Conservation (phyloP, 2,113 vertebrate species). For the Turdus rufiventris region DNA sequence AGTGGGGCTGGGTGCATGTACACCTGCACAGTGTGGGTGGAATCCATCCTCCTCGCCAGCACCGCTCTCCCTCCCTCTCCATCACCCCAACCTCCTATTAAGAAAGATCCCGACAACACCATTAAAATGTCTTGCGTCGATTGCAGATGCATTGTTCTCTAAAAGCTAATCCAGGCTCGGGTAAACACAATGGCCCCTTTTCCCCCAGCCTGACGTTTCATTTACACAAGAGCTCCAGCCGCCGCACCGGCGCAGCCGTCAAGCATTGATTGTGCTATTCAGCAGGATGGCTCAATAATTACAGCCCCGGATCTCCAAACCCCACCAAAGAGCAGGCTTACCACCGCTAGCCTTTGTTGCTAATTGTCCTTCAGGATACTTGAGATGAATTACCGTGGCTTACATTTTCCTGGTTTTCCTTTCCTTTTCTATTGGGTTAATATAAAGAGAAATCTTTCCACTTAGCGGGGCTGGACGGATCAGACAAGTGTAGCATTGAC, state of each 20-base stretch:
- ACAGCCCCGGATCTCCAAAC: conserved; percentile 60
- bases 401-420: conserved; percentile 48
- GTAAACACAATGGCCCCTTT: conserved; percentile 50
- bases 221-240: conserved; percentile 42
- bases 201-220: conserved; percentile 51
- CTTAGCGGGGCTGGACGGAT: conserved; percentile 33
- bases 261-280: conserved; percentile 62
- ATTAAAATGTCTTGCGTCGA: background rate
- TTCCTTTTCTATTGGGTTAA: conserved; percentile 38
- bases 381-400: conserved; percentile 63
- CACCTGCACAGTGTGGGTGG: rapidly evolving
- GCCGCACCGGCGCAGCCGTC: conserved; percentile 37
- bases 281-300: conserved; percentile 66
- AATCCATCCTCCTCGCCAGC: background rate
- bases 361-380: conserved; percentile 71
- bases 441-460: conserved; percentile 52
- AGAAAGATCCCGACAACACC: conserved; percentile 11
- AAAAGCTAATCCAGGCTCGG: conserved; percentile 40
- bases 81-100: background rate
- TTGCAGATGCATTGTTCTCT: conserved; percentile 30
- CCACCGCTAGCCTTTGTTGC: conserved; percentile 59
- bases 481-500: conserved; percentile 49
- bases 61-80: background rate
- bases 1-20: background rate
- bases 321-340: conserved; percentile 60